These are phyloP conservation scores for Alviniconcha strummeri DNA, from an alignment of 2,888 invertebrate species.

Conservation along the genomic window DNA sequence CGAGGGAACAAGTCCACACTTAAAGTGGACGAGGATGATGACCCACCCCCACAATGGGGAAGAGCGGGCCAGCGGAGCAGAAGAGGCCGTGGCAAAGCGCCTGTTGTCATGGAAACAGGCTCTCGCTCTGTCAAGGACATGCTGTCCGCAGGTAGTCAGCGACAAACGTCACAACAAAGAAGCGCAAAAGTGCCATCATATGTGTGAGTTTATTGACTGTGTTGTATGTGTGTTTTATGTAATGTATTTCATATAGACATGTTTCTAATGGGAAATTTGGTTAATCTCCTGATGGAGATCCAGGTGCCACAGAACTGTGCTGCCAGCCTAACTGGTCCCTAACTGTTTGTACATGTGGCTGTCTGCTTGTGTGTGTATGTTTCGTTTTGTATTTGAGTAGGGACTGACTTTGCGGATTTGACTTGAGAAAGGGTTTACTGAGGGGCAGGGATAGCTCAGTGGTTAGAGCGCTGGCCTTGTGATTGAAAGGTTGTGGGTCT, in stretches of 20 bases:
- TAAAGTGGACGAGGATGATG: slow-evolving; percentile 21
- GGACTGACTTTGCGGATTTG: no score
- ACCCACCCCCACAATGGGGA: slow-evolving; percentile 43
- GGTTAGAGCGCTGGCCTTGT: no score
- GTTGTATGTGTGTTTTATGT: neutral
- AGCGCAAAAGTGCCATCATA: slow-evolving; percentile 28
- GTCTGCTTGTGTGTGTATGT: no score
- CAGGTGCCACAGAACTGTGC: no score
- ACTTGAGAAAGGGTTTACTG: no score
- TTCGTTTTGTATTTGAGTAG: no score
- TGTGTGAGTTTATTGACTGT: neutral
- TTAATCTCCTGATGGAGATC: no score
- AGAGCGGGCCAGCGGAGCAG: slow-evolving; percentile 50
- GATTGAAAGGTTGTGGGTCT: no score
- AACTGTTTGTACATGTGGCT: no score
- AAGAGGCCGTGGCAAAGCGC: slow-evolving; percentile 43
- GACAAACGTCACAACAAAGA: slow-evolving; percentile 12
- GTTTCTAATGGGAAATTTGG: neutral
- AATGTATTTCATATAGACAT: neutral
- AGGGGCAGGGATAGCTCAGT: no score
- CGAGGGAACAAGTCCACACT: slow-evolving; percentile 44
- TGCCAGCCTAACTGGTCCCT: no score
- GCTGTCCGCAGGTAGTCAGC: slow-evolving; percentile 42
- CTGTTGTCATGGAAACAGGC: slow-evolving; percentile 49
- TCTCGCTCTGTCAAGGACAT: slow-evolving; percentile 47